Base-by-base conservation (phyloP, 2,113 vertebrate genomes). In the Clarias gariepinus region DNA sequence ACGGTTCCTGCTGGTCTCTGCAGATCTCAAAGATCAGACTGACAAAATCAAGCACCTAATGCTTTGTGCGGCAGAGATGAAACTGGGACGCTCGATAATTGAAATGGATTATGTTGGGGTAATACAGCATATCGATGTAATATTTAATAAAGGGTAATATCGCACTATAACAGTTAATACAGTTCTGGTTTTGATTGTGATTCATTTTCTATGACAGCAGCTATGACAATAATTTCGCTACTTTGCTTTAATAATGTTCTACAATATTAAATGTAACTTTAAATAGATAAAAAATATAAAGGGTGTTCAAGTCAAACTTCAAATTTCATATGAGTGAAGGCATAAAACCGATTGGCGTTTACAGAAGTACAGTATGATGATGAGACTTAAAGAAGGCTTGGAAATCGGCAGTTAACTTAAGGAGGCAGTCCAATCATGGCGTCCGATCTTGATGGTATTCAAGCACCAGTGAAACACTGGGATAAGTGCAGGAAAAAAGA, bases 1-100 rank as follows among this genome's bases (percentile, higher is more conserved):
- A 81, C 53, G 63, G 79, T 87, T 68, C 58, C 90, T 78, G 60
- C 64, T 88, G 84, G 86, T 88, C 84, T 85, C 87, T 60, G 21
- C 23, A 33, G 30, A 63, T 47, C 41, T 52, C 0, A 30, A 57
- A 83, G 82, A 30, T 53, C 81, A 55, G 10, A 68, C n/a, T 6
- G 64, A 69, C 47, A 83, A 25, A 69, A 2, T 2, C 61, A 80
- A n/a, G 52, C 61, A n/a, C 33, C 0, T 0, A 4, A n/a, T 58
- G 85, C 25, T 68, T 58, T 16, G 33, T 60, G n/a, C 10, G 23
- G 23, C 53, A 74, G 55, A 47, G 33, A 55, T 61, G 41, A 28
- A 60, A 57, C 30, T 80, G 61, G 53, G 69, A 57, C 28, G 3
- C n/a, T 68, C 11, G 6, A 57, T 23, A 60, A 80, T 6, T 33